Evolutionary conservation across 2,888 invertebrate genomes (phyloP), one percentile per base, ranked within the genome.

Genomic region (Perizoma flavofasciatum): DNA sequence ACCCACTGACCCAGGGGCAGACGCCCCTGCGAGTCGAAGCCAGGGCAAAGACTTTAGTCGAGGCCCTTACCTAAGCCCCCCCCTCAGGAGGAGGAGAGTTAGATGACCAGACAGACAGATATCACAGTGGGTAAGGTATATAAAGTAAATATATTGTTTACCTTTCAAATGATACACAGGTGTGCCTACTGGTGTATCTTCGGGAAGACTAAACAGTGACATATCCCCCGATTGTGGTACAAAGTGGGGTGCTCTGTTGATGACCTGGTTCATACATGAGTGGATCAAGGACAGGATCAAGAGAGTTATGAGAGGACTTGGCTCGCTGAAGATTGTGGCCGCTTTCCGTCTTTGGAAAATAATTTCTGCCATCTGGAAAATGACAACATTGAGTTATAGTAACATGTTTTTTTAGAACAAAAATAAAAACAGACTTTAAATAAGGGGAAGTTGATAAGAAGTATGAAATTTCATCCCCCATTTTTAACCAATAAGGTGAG

Each of bases 121-220:
- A n/a, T n/a, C n/a, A 37, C 33, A 51, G 37, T 6, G 5, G 37
- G 7, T 5, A 37, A 35, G 32, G 32, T 11, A 43, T 34, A n/a
- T 9, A 39, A 10, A 46, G 35, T 43, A 6, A 43, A 37, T 50
- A 35, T 34, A n/a, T n/a, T n/a, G 34, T 34, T n/a, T 89, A 92
- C 95, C 96, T 92, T 94, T 94, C 43, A 96, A 91, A 70, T 95
- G 95, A 85, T 96, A 96, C 1, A 96, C 95, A 0, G 95, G 95
- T 59, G 95, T 95, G 40, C 96, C 96, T 8, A 95, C 94, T 41
- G 93, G 93, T 1, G 96, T 96, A 70, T 96, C 94, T 81, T 96
- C 97, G 7, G 94, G 93, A 8, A 97, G 82, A 58, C 94, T 94
- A 75, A 97, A 95, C 62, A 95, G 93, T 2, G 95, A 93, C 96